Evolutionary conservation across 2,797 vertebrate species (phyloP).

Genomic region (Peromyscus nudipes): DNA sequence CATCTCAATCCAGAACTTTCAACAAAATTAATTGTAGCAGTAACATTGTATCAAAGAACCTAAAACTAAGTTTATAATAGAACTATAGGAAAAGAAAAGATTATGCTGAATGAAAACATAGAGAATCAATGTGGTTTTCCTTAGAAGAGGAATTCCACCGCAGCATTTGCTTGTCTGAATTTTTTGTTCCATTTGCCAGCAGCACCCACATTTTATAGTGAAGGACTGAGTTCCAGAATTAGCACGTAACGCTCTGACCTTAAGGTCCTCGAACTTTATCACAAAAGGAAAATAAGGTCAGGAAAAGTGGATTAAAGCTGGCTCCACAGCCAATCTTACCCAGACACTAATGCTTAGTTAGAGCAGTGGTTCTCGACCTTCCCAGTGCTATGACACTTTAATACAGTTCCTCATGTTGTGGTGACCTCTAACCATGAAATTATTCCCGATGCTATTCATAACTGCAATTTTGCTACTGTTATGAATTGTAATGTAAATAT

Average conservation of each 20-base stretch:
- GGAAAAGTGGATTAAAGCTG: conserved; percentile 67
- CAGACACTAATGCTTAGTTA: conserved; percentile 37
- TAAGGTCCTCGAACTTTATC: conserved; percentile 70
- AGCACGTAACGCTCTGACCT: conserved; percentile 47
- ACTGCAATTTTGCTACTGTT: not conserved
- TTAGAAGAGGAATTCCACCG: not conserved
- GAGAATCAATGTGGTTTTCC: not conserved
- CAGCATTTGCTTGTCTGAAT: not conserved
- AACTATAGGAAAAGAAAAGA: not conserved
- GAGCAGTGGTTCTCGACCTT: not conserved
- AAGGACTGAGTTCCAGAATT: conserved; percentile 46
- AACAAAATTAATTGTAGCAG: not conserved
- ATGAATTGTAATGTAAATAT: not conserved
- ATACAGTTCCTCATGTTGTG: not conserved
- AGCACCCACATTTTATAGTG: conserved; percentile 1
- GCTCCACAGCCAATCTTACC: conserved; percentile 59
- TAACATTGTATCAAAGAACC: not conserved
- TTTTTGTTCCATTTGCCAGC: conserved; percentile 30
- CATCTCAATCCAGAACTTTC: not conserved
- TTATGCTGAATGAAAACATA: not conserved
- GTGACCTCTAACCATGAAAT: not conserved
- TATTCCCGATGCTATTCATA: not conserved
- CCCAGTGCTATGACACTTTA: not conserved
- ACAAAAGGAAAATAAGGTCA: conserved; percentile 66
- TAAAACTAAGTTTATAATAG: not conserved